Percentiles rank a stretch among this genome's conserved stretches.
Evolutionary conservation across 37 sponge, comb jelly and placozoan genomes (phyloP).

Genomic region (Aplysina aerophoba): DNA sequence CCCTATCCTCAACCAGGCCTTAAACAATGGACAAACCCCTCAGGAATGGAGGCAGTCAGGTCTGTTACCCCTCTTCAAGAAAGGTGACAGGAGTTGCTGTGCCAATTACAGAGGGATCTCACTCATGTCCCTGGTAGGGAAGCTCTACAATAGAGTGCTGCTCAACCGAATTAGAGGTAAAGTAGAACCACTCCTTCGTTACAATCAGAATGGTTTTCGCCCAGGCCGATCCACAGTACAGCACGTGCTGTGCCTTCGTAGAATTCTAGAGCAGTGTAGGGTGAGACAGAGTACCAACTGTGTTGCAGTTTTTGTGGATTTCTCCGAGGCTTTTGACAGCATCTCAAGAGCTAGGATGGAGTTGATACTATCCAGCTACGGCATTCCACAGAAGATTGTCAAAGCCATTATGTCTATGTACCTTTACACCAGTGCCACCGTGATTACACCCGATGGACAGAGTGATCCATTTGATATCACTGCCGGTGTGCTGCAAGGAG

Average conservation of each 20-base stretch:
- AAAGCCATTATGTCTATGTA: neutral
- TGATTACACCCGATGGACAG: no score
- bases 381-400: slow-evolving; percentile 14
- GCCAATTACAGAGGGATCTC: slow-evolving; percentile 20
- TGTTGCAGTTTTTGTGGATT: slow-evolving; percentile 9
- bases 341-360: neutral
- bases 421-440: no score
- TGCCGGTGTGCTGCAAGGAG: no score
- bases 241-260: slow-evolving; percentile 7
- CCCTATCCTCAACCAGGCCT: no score
- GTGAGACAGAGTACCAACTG: neutral
- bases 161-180: neutral
- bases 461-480: no score
- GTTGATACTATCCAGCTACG: slow-evolving; percentile 11
- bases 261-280: slow-evolving; percentile 1
- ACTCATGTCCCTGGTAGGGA: neutral
- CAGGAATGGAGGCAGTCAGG: neutral
- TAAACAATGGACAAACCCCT: no score
- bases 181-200: slow-evolving; percentile 20
- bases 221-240: no score
- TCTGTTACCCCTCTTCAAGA: neutral
- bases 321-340: neutral
- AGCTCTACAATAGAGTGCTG: no score
- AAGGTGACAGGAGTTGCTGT: no score
- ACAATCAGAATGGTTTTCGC: no score